These are phyloP conservation scores for fruit fly (Drosophila melanogaster) DNA, from an alignment of 1,140 invertebrate species.

Conservation along the genomic window Release_6_plus_ISO1_MT NC_004354.4:11117001-11117500, in stretches of 20 bases:
- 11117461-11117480: slow-evolving; percentile 80
- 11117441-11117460: slow-evolving; percentile 81
- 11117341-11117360: slow-evolving; percentile 22
- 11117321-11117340: slow-evolving; percentile 63
- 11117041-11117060: slow-evolving; percentile 27
- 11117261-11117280: slow-evolving; percentile 31
- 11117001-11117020: slow-evolving; percentile 73
- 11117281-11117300: slow-evolving; percentile 24
- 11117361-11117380: background rate
- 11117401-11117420: slow-evolving; percentile 30
- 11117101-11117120: slow-evolving; percentile 63
- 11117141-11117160: background rate
- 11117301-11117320: slow-evolving; percentile 65
- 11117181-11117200: slow-evolving; percentile 59
- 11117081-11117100: slow-evolving; percentile 48
- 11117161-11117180: slow-evolving; percentile 51
- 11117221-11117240: slow-evolving; percentile 79
- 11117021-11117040: slow-evolving; percentile 2
- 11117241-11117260: slow-evolving; percentile 73
- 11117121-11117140: slow-evolving; percentile 14
- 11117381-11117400: slow-evolving; percentile 24
- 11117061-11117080: slow-evolving; percentile 5
- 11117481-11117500: slow-evolving; percentile 76
- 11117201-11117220: slow-evolving; percentile 78
- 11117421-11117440: slow-evolving; percentile 36